phyloP scores from a whole-genome alignment of 2,797 vertebrate genomes.

The Thunnus albacares region DNA sequence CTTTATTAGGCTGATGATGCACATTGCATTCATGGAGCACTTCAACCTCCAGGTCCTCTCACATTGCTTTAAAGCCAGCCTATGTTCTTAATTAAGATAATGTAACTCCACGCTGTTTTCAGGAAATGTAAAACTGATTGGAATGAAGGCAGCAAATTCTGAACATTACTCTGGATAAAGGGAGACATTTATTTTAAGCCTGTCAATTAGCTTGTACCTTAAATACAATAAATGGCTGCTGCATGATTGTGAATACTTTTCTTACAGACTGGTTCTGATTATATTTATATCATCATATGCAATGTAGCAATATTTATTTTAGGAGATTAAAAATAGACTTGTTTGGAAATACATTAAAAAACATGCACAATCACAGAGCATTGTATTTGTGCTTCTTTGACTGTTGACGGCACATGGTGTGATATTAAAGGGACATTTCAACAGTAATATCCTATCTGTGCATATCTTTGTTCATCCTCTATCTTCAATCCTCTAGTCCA shows the following conservation, averaged over 20 bases:
- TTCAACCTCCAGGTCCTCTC: constrained; percentile 59
- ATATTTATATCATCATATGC: neutral
- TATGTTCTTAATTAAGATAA: constrained; percentile 70
- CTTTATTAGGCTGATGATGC: constrained; percentile 77
- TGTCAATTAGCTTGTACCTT: constrained; percentile 34
- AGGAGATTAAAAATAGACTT: neutral
- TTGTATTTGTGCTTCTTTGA: neutral
- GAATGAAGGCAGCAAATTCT: constrained; percentile 45
- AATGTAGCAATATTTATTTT: neutral
- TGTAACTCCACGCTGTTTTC: constrained; percentile 48
- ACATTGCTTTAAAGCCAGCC: constrained; percentile 55
- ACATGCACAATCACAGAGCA: neutral
- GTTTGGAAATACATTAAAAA: neutral
- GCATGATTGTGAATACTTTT: constrained; percentile 18
- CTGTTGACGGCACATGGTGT: neutral
- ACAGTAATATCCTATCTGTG: neutral
- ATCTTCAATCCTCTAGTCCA: neutral
- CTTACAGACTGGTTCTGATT: constrained; percentile 8
- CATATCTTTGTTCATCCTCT: neutral
- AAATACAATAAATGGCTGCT: constrained; percentile 15
- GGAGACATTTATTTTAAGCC: constrained; percentile 31
- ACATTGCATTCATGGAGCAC: constrained; percentile 67
- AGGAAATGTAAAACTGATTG: constrained; percentile 67
- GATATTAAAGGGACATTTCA: neutral
- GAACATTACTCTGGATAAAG: constrained; percentile 42